Evolutionary conservation across 2,888 invertebrate species (phyloP).

Genomic region (Abscondita cerata): DNA sequence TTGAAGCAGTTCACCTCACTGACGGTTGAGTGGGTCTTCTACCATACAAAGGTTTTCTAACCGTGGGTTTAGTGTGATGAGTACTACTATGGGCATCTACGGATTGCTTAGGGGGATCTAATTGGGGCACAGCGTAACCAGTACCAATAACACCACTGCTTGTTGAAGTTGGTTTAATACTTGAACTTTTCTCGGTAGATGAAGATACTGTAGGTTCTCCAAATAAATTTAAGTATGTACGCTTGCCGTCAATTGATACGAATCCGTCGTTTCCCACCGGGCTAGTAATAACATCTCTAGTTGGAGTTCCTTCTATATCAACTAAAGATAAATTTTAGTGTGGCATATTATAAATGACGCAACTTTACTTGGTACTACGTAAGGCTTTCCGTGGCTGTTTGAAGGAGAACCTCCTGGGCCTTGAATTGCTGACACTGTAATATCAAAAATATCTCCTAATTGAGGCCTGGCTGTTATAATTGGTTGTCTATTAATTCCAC

Average conservation of each 20-base stretch:
- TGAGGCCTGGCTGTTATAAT: slow-evolving; percentile 60
- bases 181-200: slow-evolving; percentile 46
- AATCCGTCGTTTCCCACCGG: slow-evolving; percentile 83
- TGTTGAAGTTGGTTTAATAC: slow-evolving; percentile 53
- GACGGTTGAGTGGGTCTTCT: slow-evolving; percentile 73
- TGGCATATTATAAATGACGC: not conserved
- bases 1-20: slow-evolving; percentile 61
- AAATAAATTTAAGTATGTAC: slow-evolving; percentile 86
- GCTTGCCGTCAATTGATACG: slow-evolving; percentile 90
- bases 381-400: slow-evolving; percentile 60
- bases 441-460: slow-evolving; percentile 82
- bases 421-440: slow-evolving; percentile 87
- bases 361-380: slow-evolving; percentile 63
- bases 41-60: slow-evolving; percentile 64
- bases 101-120: slow-evolving; percentile 45
- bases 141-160: slow-evolving; percentile 63
- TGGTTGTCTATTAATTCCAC: slow-evolving; percentile 57
- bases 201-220: slow-evolving; percentile 65
- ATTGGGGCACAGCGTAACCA: slow-evolving; percentile 70
- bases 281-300: slow-evolving; percentile 78
- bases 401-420: slow-evolving; percentile 71
- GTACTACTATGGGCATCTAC: slow-evolving; percentile 46
- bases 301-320: slow-evolving; percentile 67
- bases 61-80: slow-evolving; percentile 53
- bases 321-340: slow-evolving; percentile 56